Base-by-base conservation (phyloP, 2,113 vertebrate genomes). In the Chelonoidis abingdonii region DNA sequence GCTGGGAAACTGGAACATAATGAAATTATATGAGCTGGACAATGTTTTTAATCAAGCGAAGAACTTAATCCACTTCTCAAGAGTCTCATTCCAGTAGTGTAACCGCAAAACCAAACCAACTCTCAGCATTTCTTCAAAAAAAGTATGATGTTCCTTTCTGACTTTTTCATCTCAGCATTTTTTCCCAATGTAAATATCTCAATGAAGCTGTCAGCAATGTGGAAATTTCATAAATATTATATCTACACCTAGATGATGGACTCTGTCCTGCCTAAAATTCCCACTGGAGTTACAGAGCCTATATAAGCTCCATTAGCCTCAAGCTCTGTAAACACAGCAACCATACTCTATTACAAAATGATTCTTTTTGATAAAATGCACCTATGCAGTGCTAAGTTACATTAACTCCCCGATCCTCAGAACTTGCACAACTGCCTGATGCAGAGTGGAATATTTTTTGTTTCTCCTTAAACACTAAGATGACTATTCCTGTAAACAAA, bases 1-100 rank as follows among this genome's bases (percentile, higher is more conserved):
- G 95, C 72, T 95, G 79, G 88, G 50, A 50, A 92, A 49, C 83
- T 78, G 79, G 80, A 90, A 24, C 4, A 83, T 87, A 94, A 88
- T 90, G 4, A 91, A 21, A 79, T 90, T 44, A 22, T 81, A 4
- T 89, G 93, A 89, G 80, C 50, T 83, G 84, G 83, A 69, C 65
- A 91, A 87, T 78, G 12, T 87, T 11, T 82, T 81, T 83, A 83
- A 3, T 86, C 57, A 12, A 44, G 75, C 6, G 88, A 83, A 84
- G 0, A 87, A 47, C 78, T 91, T 5, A 69, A 59, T 84, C 92
- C 0, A 75, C 93, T 95, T 93, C 41, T 93, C 88, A 83, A 75
- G 94, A 16, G 12, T 93, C 38, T 35, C 35, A 89, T 50, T 96
- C 17, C 17, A 53, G 1, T 87, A 87, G 80, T 5, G 91, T 81